Evolutionary conservation across 1,140 invertebrate species (phyloP), one percentile per base, ranked within the genome.

Genomic region (Acromyrmex charruanus): DNA sequence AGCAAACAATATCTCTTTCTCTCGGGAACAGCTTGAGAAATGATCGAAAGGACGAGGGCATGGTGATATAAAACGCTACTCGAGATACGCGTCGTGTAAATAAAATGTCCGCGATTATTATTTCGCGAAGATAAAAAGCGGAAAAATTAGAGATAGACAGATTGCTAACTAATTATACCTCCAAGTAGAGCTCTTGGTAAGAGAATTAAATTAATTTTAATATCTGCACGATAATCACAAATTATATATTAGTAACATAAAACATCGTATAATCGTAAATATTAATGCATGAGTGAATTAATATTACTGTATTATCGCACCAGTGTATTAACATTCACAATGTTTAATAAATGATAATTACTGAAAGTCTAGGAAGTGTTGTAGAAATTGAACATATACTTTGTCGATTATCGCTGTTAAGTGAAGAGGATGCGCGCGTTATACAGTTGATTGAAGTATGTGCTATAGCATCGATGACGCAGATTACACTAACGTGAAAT

Each of bases 101-200:
- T 74, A 31, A 84, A 63, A 74, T 39, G 21, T 51, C 55, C n/a
- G 69, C 25, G 55, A 82, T 61, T n/a, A 18, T 84, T 84, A 84
- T 75, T 74, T 28, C n/a, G 12, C 18, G 6, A 0, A 61, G 68
- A 61, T 82, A 51, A 82, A 69, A 61, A 55, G 12, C 39, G 31
- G 51, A 35, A 18, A 51, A 51, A 51, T 49, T 16, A 44, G 16
- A 75, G 39, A 63, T 25, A 65, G n/a, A 25, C 14, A 28, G 12
- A 28, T 63, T 21, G n/a, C 16, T 18, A 3, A 39, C n/a, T 44
- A 21, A 44, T 61, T 35, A 51, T 63, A 53, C 1, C 2, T 10
- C 21, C 3, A 6, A 55, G 1, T 18, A n/a, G 16, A 21, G 7
- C 18, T 6, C 25, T 10, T 10, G 18, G n/a, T 39, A 14, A 58